Evolutionary conservation across 2,888 invertebrate genomes (phyloP), one percentile per base, ranked within the genome.

Genomic region (Cosmia pyralina): DNA sequence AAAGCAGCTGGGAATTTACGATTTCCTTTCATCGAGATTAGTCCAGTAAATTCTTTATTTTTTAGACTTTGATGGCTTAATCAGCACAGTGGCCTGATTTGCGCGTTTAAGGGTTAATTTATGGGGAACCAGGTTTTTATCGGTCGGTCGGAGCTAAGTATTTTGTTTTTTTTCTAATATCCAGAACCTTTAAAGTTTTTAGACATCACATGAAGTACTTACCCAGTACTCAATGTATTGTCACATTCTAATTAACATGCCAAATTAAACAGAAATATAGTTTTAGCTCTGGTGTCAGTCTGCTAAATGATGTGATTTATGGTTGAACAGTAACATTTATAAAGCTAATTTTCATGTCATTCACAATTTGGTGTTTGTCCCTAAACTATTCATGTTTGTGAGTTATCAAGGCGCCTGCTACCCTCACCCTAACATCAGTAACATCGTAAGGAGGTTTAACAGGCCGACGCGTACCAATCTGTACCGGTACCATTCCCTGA

Each of bases 301-400:
- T 60, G 22, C 22, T 59, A 60, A 80, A 74, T 53, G 22, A 53
- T 74, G 48, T 79, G 78, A 82, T 82, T 82, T 77, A 77, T 79
- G 38, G 38, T n/a, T 60, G 10, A 64, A 64, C 44, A 53, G 11
- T 34, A 52, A 22, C 34, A 53, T 72, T 78, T 68, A 59, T 58
- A 60, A 52, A 66, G 70, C 67, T 22, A 77, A 84, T 86, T 70
- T 84, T 79, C 75, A 69, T 82, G 77, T 76, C 80, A 77, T 84
- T 72, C 55, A 59, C 41, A 76, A 75, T 76, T 67, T 69, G 64
- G 66, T 78, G 80, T 75, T 79, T 62, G 72, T 71, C 70, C 57
- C 71, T 75, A 86, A 81, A 62, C 52, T 68, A 77, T 69, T 72
- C 70, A 81, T 86, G 87, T 86, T 79, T 78, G 82, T 82, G 76